These are phyloP conservation scores for Ametastegia equiseti DNA, from an alignment of 2,888 invertebrate species.

Conservation along the genomic window DNA sequence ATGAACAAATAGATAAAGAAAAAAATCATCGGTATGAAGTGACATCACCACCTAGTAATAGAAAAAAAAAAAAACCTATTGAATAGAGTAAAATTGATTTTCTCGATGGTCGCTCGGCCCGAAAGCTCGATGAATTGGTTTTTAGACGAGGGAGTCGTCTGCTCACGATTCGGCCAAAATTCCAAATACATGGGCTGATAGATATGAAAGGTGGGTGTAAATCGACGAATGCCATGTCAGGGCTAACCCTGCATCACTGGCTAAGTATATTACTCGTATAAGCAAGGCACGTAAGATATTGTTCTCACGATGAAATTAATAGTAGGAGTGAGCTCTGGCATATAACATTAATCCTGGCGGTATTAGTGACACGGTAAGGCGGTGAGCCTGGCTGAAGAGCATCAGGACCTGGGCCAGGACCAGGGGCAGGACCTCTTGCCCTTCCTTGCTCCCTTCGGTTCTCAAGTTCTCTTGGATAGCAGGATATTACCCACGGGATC, in stretches of 20 bases:
- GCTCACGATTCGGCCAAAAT: too few relatives aligned
- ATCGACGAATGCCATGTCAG: slow-evolving; percentile 25
- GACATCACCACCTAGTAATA: background rate
- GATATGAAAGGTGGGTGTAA: slow-evolving; percentile 9
- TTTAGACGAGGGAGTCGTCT: too few relatives aligned
- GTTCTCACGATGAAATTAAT: slow-evolving; percentile 71
- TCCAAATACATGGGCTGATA: background rate
- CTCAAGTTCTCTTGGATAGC: slow-evolving; percentile 57
- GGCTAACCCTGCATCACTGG: slow-evolving; percentile 8
- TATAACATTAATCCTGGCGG: slow-evolving; percentile 71
- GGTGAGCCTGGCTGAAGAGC: slow-evolving; percentile 55
- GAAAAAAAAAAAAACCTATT: background rate
- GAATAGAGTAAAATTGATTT: background rate
- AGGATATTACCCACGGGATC: slow-evolving; percentile 63
- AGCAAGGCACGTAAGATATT: slow-evolving; percentile 67
- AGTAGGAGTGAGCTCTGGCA: slow-evolving; percentile 65
- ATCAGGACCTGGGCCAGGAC: slow-evolving; percentile 49
- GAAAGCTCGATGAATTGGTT: too few relatives aligned
- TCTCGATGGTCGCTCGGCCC: too few relatives aligned
- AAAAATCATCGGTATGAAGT: too few relatives aligned
- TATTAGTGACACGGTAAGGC: slow-evolving; percentile 66
- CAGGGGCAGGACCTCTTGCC: slow-evolving; percentile 55
- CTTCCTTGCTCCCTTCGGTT: background rate
- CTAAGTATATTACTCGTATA: slow-evolving; percentile 39
- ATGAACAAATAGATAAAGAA: too few relatives aligned